These are phyloP conservation scores for Oligia strigilis DNA, from an alignment of 2,888 invertebrate genomes.

Conservation along the genomic window DNA sequence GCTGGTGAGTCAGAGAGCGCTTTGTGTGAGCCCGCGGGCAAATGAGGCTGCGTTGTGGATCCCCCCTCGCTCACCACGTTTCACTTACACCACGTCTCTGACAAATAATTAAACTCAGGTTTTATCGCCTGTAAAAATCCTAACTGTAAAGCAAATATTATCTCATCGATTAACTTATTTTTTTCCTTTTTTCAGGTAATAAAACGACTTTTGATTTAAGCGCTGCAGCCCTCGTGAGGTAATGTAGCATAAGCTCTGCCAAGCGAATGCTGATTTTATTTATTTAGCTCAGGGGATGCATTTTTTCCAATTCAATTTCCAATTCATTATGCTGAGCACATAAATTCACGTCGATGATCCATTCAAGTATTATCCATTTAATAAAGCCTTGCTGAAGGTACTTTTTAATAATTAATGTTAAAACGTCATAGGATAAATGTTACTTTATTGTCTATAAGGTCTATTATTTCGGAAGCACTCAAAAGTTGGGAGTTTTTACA, in stretches of 20 bases:
- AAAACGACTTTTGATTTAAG: conserved; percentile 36
- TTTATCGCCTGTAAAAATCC: conserved; percentile 17
- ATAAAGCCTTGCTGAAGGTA: neutral
- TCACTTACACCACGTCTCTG: conserved; percentile 19
- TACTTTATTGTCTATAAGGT: conserved; percentile 24
- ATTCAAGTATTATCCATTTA: conserved; percentile 11
- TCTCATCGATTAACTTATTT: conserved; percentile 5
- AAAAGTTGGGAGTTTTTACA: conserved; percentile 25
- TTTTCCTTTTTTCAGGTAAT: conserved; percentile 62
- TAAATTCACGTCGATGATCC: neutral
- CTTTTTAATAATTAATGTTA: conserved; percentile 30
- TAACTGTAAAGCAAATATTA: neutral
- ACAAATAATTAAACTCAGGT: conserved; percentile 27
- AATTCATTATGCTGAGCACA: conserved; percentile 25
- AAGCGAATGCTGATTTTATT: conserved; percentile 41
- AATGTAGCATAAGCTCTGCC: conserved; percentile 33
- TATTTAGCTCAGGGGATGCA: conserved; percentile 19
- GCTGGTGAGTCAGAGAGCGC: conserved; percentile 64
- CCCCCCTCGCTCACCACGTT: conserved; percentile 16
- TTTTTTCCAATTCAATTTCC: conserved; percentile 6
- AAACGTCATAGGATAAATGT: conserved; percentile 19
- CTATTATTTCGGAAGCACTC: conserved; percentile 27
- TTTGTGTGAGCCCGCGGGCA: conserved; percentile 65
- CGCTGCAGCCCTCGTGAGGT: conserved; percentile 41
- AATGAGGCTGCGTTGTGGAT: conserved; percentile 60